Conservation (phyloP, 1,140 invertebrate species). For the Diprion similis region DNA sequence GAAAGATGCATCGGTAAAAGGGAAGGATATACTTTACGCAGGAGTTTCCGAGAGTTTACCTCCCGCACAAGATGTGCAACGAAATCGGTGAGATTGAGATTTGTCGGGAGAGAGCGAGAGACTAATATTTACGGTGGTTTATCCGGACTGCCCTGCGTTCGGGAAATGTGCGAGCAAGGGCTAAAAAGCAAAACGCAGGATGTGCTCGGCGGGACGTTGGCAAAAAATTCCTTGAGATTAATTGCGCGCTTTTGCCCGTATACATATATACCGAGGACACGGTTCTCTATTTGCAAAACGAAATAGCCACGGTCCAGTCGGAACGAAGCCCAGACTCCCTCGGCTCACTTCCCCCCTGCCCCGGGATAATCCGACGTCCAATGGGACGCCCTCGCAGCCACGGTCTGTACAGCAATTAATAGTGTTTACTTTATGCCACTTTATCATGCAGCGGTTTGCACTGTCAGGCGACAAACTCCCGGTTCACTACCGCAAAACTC, state of each 20-base stretch:
- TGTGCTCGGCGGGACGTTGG: slow-evolving; percentile 6
- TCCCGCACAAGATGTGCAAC: too few relatives aligned
- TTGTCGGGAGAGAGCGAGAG: background rate
- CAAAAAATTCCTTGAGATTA: slow-evolving; percentile 36
- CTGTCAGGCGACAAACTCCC: background rate
- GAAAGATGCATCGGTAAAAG: too few relatives aligned
- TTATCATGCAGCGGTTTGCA: slow-evolving; percentile 30
- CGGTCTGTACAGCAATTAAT: slow-evolving; percentile 33
- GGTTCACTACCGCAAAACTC: background rate
- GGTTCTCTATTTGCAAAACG: slow-evolving; percentile 19
- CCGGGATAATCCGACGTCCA: background rate
- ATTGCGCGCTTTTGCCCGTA: slow-evolving; percentile 24
- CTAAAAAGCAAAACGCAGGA: background rate
- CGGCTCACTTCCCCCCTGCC: too few relatives aligned
- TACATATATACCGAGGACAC: slow-evolving; percentile 22
- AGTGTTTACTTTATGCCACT: slow-evolving; percentile 39
- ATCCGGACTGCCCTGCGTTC: background rate
- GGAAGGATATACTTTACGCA: too few relatives aligned
- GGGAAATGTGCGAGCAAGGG: background rate
- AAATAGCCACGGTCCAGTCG: slow-evolving; percentile 20
- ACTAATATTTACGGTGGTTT: background rate
- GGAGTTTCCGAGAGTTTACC: too few relatives aligned
- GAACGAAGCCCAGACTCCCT: too few relatives aligned
- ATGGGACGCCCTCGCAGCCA: background rate
- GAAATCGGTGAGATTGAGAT: background rate